A percentile compares a stretch with the other conserved stretches of the same genome.
Conservation (phyloP, 2,113 vertebrate species). For the Regulus satrapa region DNA sequence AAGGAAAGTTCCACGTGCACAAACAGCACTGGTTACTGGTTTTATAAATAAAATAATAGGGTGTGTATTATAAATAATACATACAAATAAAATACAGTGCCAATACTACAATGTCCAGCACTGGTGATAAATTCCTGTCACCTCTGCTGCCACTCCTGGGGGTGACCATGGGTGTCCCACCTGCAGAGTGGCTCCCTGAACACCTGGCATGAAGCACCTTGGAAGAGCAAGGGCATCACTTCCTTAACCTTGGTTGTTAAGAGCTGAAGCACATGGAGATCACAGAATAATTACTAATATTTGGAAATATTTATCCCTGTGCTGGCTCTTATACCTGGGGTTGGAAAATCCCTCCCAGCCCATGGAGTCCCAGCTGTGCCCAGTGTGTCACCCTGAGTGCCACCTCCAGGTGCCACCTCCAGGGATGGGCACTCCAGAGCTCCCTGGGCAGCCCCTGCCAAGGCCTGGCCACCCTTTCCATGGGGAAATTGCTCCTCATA, state of each 20-base stretch:
- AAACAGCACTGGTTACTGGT: background rate
- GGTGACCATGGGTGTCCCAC: background rate
- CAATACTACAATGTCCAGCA: background rate
- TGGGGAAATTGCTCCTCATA: rapidly evolving
- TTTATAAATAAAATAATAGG: no score
- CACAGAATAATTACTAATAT: background rate
- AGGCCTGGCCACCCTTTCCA: background rate
- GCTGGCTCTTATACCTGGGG: background rate
- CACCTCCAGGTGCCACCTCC: background rate
- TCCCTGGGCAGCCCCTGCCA: background rate
- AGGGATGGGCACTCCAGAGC: background rate
- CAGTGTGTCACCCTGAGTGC: background rate
- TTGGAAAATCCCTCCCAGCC: background rate
- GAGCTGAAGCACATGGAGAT: background rate
- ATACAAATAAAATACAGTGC: background rate
- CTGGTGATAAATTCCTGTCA: background rate
- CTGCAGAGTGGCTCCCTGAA: background rate
- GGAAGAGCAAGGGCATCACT: background rate
- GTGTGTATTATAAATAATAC: no score
- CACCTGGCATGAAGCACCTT: background rate
- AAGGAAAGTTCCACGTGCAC: background rate
- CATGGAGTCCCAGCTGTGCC: rapidly evolving
- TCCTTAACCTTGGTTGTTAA: background rate
- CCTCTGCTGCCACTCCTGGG: background rate
- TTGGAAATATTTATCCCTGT: background rate